phyloP scores from a whole-genome alignment of 2,113 vertebrate genomes.

The Lutjanus erythropterus region DNA sequence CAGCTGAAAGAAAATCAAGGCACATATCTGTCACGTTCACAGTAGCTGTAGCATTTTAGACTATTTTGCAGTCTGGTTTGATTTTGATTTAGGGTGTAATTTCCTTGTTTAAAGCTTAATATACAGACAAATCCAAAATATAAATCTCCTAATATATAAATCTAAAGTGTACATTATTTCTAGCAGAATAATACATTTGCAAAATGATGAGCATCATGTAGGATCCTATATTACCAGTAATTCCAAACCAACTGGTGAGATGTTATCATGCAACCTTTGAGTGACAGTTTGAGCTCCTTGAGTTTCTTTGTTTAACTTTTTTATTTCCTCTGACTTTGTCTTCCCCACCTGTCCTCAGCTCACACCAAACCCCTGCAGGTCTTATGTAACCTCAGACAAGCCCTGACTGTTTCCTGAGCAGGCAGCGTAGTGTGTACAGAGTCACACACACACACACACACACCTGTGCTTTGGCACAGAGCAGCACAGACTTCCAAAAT shows the following conservation, averaged over 20 bases:
- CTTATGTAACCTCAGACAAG: constrained; percentile 53
- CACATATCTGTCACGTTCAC: background rate
- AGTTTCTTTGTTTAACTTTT: constrained; percentile 28
- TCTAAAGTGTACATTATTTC: background rate
- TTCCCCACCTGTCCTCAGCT: constrained; percentile 33
- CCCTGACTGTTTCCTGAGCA: constrained; percentile 18
- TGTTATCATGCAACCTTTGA: background rate
- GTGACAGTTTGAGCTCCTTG: constrained; percentile 11
- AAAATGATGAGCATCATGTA: too few relatives aligned
- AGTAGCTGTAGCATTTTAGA: background rate
- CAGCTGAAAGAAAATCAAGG: background rate
- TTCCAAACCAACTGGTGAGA: background rate
- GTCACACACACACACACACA: background rate
- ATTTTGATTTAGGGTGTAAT: background rate
- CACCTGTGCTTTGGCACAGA: constrained; percentile 12
- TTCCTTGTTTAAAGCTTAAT: background rate
- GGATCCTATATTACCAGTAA: background rate
- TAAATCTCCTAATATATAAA: background rate
- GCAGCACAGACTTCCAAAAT: background rate
- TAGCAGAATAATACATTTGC: background rate
- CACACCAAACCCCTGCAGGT: constrained; percentile 39
- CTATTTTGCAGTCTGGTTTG: background rate
- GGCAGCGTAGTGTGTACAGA: background rate
- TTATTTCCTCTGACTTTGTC: constrained; percentile 19
- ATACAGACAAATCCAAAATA: too few relatives aligned